Base-by-base conservation (phyloP, 2,888 invertebrate genomes). In the Lucinisca nassula region DNA sequence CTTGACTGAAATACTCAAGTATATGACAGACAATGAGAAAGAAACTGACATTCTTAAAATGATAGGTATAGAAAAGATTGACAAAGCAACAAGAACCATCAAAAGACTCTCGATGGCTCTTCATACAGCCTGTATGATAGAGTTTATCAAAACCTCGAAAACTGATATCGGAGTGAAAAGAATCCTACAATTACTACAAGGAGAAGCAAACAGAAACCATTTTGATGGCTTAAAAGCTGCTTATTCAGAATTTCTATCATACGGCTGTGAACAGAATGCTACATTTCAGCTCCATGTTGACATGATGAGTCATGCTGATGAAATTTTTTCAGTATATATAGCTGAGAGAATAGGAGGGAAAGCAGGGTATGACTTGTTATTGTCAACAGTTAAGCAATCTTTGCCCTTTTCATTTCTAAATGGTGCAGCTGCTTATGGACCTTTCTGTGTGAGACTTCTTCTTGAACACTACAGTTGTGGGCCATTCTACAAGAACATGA, bases 361-460 rank as follows among this genome's bases (percentile, higher is more conserved):
- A 61, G 61, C 24, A 27, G 61, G 30, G 6, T 61, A 61, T 30
- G 8, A 61, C 8, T 27, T 61, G 30, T 30, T 61, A 27, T 30
- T 61, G 27, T 30, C 30, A 30, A 30, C 61, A 61, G 61, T 61
- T 3, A 61, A 61, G 61, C 61, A 61, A 21, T 61, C 61, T 30
- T 61, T 61, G 21, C 30, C 61, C 6, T 61, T 61, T 27, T 27
- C 61, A 61, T 61, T 90, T 79, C 55, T 90, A 1, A 87, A 90
- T 79, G 85, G 86, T 8, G 88, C 90, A 49, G 40, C 85, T 30
- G 73, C 86, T 21, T 88, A 90, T 87, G 86, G 84, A 17, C 30
- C 90, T 2, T 87, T 82, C 70, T 77, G 79, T 75, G 75, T 82
- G 17, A 32, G 83, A 24, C 74, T 87, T n/a, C 49, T 87, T 0